Evolutionary conservation across 30 jellyfish, hydroid and myxozoan species (phyloP), one percentile per base, ranked within the genome.

Genomic region (Turritopsis dohrnii): DNA sequence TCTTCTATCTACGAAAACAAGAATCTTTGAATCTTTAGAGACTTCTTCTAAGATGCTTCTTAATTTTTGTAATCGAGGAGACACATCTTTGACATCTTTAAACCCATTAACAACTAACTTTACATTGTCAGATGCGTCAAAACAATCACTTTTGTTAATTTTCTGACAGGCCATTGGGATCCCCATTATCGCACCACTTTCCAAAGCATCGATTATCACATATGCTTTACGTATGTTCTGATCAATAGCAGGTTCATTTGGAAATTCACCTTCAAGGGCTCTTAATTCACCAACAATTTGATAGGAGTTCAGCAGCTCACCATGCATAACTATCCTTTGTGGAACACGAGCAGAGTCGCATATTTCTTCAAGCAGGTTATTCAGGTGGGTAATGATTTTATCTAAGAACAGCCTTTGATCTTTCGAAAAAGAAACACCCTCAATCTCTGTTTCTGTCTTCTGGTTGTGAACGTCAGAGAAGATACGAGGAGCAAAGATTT

Each of bases 1-100:
- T 77, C 91, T 87, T 26, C 89, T 90, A 29, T 75, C 80, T n/a
- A 85, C 94, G 75, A 90, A 90, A 1, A 90, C 80, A 16, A 90
- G 82, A 0, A 87, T 83, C 28, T 79, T 84, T 26, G 91, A 84
- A 8, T 83, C 87, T 16, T 54, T 18, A 0, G 80, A 27, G 82
- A 87, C 66, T 16, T 66, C 7, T 28, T 28, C 26, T 25, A 89
- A 86, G 71, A 80, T 83, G 17, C 71, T 72, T 22, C 73, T 86
- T 53, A 89, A 83, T 9, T 29, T 8, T 18, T 28, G 29, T 66
- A 89, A 52, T 1, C 96, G 83, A 5, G 22, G 7, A 31, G 87
- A 80, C 21, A 22, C 60, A 23, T 53, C 81, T 26, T 53, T 24
- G 18, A 77, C 72, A 21, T 69, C 16, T 19, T 69, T 27, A 27